These are phyloP conservation scores for Cyclargus thomasi DNA, from an alignment of 1,140 invertebrate species.

Conservation along the genomic window DNA sequence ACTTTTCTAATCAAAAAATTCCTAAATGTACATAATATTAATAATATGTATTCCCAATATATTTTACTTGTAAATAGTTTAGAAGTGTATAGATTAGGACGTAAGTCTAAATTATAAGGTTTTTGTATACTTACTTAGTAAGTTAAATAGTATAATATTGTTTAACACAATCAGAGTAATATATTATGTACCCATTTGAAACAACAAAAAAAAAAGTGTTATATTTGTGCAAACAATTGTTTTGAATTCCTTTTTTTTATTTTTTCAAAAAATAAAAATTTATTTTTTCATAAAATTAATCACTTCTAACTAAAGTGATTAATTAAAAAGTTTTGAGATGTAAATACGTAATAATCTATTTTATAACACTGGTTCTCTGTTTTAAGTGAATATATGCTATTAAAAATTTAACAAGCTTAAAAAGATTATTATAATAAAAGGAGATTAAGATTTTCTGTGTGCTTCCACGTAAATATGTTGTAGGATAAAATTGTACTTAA, in stretches of 20 bases:
- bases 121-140: neutral
- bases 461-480: constrained; percentile 44
- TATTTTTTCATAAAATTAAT: too few species aligned
- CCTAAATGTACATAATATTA: neutral
- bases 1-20: neutral
- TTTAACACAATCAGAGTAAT: too few species aligned
- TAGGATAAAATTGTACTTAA: constrained; percentile 27
- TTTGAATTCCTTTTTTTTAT: too few species aligned
- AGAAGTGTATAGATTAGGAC: neutral
- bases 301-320: too few species aligned
- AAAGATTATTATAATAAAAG: neutral
- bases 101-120: neutral
- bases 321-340: too few species aligned
- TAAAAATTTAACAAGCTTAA: constrained; percentile 20
- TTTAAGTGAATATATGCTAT: constrained; percentile 11
- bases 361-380: too few species aligned
- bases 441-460: constrained; percentile 34
- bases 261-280: too few species aligned
- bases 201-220: too few species aligned
- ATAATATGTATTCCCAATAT: neutral
- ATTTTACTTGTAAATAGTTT: neutral
- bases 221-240: too few species aligned
- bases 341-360: too few species aligned
- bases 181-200: too few species aligned
- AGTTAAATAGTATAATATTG: neutral